Conservation (phyloP, 2,113 vertebrate species). For the Corapipo altera region DNA sequence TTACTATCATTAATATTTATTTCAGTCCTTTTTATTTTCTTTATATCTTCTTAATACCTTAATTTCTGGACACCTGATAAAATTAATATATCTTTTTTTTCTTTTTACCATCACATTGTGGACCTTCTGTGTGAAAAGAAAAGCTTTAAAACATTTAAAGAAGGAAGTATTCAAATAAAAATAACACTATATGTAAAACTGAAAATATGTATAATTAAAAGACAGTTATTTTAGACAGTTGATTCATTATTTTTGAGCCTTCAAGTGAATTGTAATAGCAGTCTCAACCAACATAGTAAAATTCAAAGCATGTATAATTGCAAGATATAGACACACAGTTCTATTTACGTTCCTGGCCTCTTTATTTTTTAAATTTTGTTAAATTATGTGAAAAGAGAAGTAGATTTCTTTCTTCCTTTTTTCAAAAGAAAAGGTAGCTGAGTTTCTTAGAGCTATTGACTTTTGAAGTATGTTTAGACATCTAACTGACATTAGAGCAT, state of each 20-base stretch:
- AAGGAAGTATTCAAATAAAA: not conserved
- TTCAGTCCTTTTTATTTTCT: not conserved
- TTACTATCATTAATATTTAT: not conserved
- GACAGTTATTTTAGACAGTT: not conserved
- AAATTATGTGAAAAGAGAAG: not conserved
- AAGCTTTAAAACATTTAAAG: not conserved
- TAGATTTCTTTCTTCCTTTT: not conserved
- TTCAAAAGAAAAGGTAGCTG: not conserved
- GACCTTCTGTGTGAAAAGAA: rapidly evolving
- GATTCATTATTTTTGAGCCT: not conserved
- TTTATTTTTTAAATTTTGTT: not conserved
- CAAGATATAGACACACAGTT: not conserved
- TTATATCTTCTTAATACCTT: not conserved
- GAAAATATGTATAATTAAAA: not conserved
- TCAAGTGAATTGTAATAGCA: not conserved
- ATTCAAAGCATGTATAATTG: not conserved
- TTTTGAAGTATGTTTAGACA: not conserved
- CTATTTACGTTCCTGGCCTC: not conserved
- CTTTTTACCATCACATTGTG: not conserved
- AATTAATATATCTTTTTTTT: not conserved
- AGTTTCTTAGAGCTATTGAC: not conserved
- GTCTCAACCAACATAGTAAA: not conserved
- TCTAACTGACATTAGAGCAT: not conserved
- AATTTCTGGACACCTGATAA: not conserved
- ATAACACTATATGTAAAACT: not conserved